Base-by-base conservation (phyloP, 2,888 invertebrate genomes). In the Automeris io region DNA sequence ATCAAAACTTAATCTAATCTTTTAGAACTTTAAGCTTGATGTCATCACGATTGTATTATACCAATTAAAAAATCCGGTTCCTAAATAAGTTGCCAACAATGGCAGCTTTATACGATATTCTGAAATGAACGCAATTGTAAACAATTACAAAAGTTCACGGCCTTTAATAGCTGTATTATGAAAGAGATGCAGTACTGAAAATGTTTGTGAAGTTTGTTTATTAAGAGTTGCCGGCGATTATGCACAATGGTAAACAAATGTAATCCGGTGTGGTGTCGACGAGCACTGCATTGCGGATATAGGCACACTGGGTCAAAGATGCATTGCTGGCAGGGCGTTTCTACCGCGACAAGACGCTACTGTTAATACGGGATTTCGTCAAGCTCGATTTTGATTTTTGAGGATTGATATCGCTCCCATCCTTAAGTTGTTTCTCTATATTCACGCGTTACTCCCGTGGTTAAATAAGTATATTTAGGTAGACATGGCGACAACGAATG, bases 251-350 rank as follows among this genome's bases (percentile, higher is more conserved):
- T 70, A 68, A 69, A 69, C 70, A 68, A 61, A 59, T 54, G 47
- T 51, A 61, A 55, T 45, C 56, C 58, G 70, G 70, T 62, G 73
- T 76, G 73, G 77, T 76, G 76, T 70, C 56, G 58, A 64, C 58
- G 47, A 55, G 61, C 55, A 62, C 73, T 76, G 80, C 81, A 82
- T 61, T 82, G 82, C 81, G 76, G 43, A 31, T 34, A 16, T 25
- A 40, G 74, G 49, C 64, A 53, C 60, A 58, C 49, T 55, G 62
- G 71, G 69, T 71, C 70, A 64, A 59, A 70, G 72, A 74, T 77
- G 74, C 77, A 78, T 61, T 76, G 75, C 65, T 61, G 69, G 66
- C 36, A 12, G 51, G 53, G 66, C 57, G 60, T 58, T 63, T 61
- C 52, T 61, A 50, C 61, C 22, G 11, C 11, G 23, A 48, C 62